A percentile compares a stretch with the other conserved stretches of the same genome.
Conservation (phyloP, 2,888 invertebrate species). For the Sialis lutaria region DNA sequence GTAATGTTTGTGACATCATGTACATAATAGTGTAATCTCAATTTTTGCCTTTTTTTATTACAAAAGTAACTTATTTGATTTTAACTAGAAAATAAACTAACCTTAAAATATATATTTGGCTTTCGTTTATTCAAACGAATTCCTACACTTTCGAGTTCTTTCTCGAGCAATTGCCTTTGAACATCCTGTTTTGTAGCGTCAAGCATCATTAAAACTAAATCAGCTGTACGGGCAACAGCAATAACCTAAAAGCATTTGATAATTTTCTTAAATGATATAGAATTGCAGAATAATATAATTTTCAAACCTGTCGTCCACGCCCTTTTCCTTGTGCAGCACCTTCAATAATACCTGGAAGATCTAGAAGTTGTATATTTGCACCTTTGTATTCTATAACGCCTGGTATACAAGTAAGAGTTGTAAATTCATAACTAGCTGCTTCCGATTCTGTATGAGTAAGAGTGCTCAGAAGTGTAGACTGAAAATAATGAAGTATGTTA, state of each 20-base stretch:
- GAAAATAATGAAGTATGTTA: slow-evolving; percentile 9
- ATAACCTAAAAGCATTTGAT: slow-evolving; percentile 46
- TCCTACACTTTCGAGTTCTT: slow-evolving; percentile 93
- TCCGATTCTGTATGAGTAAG: slow-evolving; percentile 93
- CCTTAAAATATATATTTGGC: slow-evolving; percentile 98
- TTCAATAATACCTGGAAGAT: slow-evolving; percentile 98
- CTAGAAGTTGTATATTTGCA: slow-evolving; percentile 93
- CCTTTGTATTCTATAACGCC: slow-evolving; percentile 98
- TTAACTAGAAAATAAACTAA: slow-evolving; percentile 19
- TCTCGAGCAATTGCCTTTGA: slow-evolving; percentile 79
- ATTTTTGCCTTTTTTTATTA: not conserved
- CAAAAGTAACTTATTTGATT: too few species aligned
- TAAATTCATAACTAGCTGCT: slow-evolving; percentile 96
- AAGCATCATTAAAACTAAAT: slow-evolving; percentile 96
- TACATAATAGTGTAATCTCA: not conserved
- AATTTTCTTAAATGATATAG: slow-evolving; percentile 8
- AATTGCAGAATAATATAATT: not conserved
- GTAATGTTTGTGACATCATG: not conserved
- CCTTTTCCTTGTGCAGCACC: slow-evolving; percentile 72
- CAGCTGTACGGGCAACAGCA: slow-evolving; percentile 95
- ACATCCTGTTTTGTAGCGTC: slow-evolving; percentile 98
- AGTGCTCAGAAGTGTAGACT: slow-evolving; percentile 90
- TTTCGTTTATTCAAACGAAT: slow-evolving; percentile 88
- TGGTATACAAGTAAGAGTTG: slow-evolving; percentile 96
- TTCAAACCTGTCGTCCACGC: slow-evolving; percentile 15